phyloP scores from a whole-genome alignment of 2,888 invertebrate genomes.

The Drosophila melanosoma region DNA sequence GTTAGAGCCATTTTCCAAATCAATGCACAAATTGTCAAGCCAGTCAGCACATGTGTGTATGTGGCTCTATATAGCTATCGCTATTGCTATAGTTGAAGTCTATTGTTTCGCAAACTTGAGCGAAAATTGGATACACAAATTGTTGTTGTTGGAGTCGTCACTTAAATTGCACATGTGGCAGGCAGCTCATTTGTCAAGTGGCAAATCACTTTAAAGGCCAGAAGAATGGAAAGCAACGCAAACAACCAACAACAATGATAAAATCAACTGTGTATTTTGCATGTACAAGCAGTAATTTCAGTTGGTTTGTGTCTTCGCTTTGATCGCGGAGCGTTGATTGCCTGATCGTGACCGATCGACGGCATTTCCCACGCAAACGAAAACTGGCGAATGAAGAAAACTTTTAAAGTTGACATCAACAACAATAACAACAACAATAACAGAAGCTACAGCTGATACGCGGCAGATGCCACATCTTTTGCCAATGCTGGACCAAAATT shows the following conservation, averaged over 20 bases:
- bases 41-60: constrained; percentile 9
- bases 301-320: constrained; percentile 47
- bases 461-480: constrained; percentile 40
- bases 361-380: constrained; percentile 74
- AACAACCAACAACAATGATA: constrained; percentile 52
- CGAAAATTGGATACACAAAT: constrained; percentile 70
- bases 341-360: constrained; percentile 74
- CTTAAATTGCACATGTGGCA: constrained; percentile 79
- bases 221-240: constrained; percentile 40
- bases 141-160: constrained; percentile 56
- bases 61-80: constrained; percentile 15
- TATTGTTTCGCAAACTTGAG: constrained; percentile 36
- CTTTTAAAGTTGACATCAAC: not conserved
- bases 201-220: constrained; percentile 71
- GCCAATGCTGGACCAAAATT: constrained; percentile 21
- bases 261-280: constrained; percentile 75
- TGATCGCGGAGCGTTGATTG: constrained; percentile 29
- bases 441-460: constrained; percentile 1
- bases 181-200: constrained; percentile 77
- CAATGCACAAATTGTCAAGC: constrained; percentile 80
- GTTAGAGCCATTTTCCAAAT: constrained; percentile 71
- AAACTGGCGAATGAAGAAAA: constrained; percentile 21
- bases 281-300: constrained; percentile 40
- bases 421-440: constrained; percentile 6
- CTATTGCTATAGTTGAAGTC: constrained; percentile 25